Conservation (phyloP, 2,113 vertebrate species). For the Tretioscincus oriximinensis region DNA sequence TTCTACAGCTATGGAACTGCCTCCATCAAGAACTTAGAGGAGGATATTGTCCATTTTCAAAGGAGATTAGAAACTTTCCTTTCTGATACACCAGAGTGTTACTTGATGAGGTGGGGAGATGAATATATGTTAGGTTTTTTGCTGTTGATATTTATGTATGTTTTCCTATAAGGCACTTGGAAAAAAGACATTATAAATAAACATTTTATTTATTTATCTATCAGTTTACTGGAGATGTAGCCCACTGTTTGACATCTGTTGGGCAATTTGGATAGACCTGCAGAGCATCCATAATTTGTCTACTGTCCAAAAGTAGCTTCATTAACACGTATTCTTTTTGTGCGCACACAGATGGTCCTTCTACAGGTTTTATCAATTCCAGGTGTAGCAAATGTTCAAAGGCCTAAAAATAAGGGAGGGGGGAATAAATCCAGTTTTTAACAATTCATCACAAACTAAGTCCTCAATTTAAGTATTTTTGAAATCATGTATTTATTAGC, state of each 20-base stretch:
- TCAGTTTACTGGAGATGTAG: constrained; percentile 81
- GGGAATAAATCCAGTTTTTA: not conserved
- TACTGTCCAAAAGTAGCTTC: constrained; percentile 86
- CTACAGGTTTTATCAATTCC: constrained; percentile 86
- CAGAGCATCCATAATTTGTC: constrained; percentile 90
- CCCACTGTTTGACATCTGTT: constrained; percentile 92
- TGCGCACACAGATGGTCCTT: constrained; percentile 71
- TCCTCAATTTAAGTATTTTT: not conserved
- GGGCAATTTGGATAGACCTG: constrained; percentile 95
- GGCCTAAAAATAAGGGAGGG: constrained; percentile 71
- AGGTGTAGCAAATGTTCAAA: constrained; percentile 93
- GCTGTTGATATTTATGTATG: too few species aligned
- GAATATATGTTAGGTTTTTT: too few species aligned
- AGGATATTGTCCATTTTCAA: too few species aligned
- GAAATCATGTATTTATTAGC: not conserved
- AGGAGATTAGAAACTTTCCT: too few species aligned
- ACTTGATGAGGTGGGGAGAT: too few species aligned
- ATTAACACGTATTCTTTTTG: constrained; percentile 89
- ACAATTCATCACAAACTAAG: not conserved
- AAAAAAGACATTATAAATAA: too few species aligned
- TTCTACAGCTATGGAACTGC: too few species aligned
- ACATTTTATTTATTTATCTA: constrained; percentile 5
- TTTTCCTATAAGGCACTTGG: too few species aligned
- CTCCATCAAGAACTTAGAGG: too few species aligned
- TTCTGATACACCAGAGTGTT: too few species aligned